phyloP scores from a whole-genome alignment of 2,113 vertebrate genomes.

The Gambusia holbrooki region DNA sequence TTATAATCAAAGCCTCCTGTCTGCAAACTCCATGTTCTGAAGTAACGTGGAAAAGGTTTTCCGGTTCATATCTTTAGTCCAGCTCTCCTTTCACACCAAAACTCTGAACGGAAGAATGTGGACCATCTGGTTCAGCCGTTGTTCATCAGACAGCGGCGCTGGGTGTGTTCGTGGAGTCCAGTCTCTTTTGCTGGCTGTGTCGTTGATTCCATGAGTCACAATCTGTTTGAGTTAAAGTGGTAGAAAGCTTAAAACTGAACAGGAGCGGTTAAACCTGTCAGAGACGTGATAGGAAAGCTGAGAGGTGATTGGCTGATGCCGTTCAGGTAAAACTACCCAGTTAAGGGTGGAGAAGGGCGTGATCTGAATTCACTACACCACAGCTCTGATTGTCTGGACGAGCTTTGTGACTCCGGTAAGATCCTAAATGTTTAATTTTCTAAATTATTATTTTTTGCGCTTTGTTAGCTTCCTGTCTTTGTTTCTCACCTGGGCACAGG shows the following conservation, averaged over 20 bases:
- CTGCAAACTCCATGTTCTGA: not conserved
- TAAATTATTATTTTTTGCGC: not conserved
- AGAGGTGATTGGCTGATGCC: conserved; percentile 42
- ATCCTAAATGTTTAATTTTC: not conserved
- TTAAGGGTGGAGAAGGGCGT: conserved; percentile 33
- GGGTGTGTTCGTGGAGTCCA: not conserved
- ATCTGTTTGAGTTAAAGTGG: conserved; percentile 19
- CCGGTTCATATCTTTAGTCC: not conserved
- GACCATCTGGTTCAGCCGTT: conserved; percentile 19
- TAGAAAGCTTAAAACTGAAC: conserved; percentile 5
- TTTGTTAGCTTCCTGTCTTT: not conserved
- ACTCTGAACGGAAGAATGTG: conserved; percentile 9
- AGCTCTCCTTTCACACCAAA: not conserved
- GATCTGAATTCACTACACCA: conserved; percentile 7
- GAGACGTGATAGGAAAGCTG: conserved; percentile 25
- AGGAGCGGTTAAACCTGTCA: conserved; percentile 36
- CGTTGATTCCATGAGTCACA: not conserved
- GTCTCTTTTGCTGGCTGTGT: not conserved
- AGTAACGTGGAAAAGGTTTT: too few species aligned
- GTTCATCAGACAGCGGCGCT: conserved; percentile 1
- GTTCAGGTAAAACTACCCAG: conserved; percentile 23
- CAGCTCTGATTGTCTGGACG: not conserved
- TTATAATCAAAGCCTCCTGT: not conserved
- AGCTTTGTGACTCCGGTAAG: conserved; percentile 44
- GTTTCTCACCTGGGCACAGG: not conserved